Evolutionary conservation across 2,113 vertebrate genomes (phyloP).

Genomic region (Daphoenositta chrysoptera): DNA sequence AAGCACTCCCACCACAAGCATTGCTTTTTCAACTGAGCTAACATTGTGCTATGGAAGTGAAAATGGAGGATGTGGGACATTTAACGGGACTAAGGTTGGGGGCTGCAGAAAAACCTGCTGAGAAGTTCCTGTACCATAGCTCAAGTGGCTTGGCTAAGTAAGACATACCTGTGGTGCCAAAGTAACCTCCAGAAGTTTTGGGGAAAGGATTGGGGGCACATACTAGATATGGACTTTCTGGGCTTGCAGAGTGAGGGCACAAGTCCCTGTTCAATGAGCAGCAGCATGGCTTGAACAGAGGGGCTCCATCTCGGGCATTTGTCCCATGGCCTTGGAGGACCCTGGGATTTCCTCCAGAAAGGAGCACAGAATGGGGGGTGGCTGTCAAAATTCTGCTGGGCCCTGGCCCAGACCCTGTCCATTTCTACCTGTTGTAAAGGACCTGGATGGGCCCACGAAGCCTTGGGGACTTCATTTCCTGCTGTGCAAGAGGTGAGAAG

Average conservation of each 20-base stretch:
- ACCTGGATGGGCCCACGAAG: not conserved
- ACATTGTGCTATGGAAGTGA: not conserved
- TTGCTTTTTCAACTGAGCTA: not conserved
- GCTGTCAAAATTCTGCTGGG: not conserved
- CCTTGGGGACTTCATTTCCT: not conserved
- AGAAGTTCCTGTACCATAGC: not conserved
- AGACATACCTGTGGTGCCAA: not conserved
- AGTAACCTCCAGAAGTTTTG: not conserved
- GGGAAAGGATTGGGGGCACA: not conserved
- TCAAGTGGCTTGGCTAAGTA: not conserved
- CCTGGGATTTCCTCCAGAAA: not conserved
- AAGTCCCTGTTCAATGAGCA: not conserved
- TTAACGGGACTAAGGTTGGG: not conserved
- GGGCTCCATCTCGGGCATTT: not conserved
- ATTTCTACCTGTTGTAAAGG: not conserved
- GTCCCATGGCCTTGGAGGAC: not conserved
- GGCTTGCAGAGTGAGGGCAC: not conserved
- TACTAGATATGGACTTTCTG: not conserved
- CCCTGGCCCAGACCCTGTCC: not conserved
- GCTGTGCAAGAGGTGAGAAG: not conserved
- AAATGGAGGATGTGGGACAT: not conserved
- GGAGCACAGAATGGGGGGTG: rapidly evolving
- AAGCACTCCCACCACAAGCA: not conserved
- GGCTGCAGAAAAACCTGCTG: not conserved
- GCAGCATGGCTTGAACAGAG: not conserved